These are phyloP conservation scores for Rhinopithecus roxellana DNA, from an alignment of 2,113 vertebrate species.

Conservation along the genomic window DNA sequence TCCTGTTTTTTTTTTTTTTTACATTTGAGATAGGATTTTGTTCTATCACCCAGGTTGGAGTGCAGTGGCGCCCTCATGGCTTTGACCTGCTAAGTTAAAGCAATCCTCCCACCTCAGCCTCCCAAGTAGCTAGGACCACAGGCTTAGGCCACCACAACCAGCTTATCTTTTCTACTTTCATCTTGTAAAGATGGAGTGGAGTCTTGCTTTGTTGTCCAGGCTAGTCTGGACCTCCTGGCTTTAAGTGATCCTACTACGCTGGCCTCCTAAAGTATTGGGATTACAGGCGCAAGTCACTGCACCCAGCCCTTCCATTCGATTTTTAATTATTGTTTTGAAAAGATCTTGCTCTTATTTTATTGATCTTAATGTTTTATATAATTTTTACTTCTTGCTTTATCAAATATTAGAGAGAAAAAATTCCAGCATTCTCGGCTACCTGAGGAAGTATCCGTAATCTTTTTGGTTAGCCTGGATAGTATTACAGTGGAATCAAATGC, in stretches of 20 bases:
- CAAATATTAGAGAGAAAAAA: background rate
- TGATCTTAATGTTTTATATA: constrained; percentile 24
- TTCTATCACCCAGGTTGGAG: background rate
- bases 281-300: too few relatives aligned
- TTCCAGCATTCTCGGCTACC: background rate
- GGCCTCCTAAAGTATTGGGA: too few relatives aligned
- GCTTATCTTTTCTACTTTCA: too few relatives aligned
- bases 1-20: background rate
- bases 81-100: too few relatives aligned
- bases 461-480: background rate
- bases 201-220: too few relatives aligned
- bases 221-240: too few relatives aligned
- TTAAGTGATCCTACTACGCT: too few relatives aligned
- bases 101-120: too few relatives aligned
- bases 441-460: background rate
- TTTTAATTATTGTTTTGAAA: background rate
- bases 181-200: too few relatives aligned
- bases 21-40: background rate
- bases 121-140: too few relatives aligned
- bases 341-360: background rate
- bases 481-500: background rate
- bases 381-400: background rate
- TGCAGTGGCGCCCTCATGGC: too few relatives aligned
- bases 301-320: background rate
- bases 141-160: too few relatives aligned